phyloP scores from a whole-genome alignment of 2,113 vertebrate genomes.

The Spermophilus dauricus region DNA sequence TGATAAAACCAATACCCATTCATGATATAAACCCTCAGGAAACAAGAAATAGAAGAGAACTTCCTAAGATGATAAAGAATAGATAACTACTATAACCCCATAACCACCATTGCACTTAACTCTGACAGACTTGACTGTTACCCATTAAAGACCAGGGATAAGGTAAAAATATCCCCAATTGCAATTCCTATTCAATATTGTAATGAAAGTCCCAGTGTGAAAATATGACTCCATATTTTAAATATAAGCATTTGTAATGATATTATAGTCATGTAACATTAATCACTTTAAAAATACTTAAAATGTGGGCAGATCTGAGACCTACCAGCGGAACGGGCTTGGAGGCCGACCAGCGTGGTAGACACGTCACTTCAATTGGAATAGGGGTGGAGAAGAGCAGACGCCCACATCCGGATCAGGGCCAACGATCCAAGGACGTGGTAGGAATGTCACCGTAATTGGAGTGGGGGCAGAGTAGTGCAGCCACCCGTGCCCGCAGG shows the following conservation, averaged over 20 bases:
- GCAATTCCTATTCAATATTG: no score
- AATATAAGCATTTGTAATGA: not conserved
- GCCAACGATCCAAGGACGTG: no score
- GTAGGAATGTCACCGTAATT: no score
- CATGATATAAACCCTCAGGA: not conserved
- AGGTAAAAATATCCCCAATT: not conserved
- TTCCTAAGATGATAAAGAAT: not conserved
- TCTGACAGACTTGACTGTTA: not conserved
- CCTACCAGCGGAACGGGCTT: no score
- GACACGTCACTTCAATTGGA: no score
- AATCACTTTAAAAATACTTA: not conserved
- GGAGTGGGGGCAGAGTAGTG: no score
- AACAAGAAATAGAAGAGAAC: not conserved
- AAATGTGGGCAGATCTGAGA: no score
- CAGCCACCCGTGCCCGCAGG: no score
- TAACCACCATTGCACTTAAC: not conserved
- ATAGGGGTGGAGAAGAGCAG: no score
- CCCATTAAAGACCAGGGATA: not conserved
- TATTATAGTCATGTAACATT: not conserved
- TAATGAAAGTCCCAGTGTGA: not conserved
- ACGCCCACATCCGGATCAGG: no score
- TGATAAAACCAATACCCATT: no score
- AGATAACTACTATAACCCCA: not conserved
- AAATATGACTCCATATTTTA: not conserved
- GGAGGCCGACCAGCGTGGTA: no score